phyloP scores from a whole-genome alignment of 2,113 vertebrate genomes.

The Petroica traversi region DNA sequence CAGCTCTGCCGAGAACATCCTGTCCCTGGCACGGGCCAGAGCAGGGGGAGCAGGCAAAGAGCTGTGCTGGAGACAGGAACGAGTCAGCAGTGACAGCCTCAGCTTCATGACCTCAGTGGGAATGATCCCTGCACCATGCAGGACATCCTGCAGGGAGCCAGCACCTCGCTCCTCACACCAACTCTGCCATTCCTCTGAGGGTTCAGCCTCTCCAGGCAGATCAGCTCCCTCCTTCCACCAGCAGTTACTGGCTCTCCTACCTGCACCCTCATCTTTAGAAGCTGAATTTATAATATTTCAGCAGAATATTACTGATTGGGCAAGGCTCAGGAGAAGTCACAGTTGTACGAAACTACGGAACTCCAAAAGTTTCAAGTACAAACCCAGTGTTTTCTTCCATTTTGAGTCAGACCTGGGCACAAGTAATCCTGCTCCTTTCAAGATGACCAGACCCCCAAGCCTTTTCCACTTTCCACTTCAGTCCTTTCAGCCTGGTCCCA shows the following conservation, averaged over 20 bases:
- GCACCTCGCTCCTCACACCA: not conserved
- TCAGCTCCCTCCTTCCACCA: not conserved
- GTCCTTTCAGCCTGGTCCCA: not conserved
- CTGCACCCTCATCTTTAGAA: not conserved
- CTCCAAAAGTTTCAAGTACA: not conserved
- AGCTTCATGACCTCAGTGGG: not conserved
- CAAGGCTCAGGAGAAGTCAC: not conserved
- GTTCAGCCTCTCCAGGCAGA: not conserved
- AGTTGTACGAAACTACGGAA: not conserved
- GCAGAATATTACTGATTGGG: not conserved
- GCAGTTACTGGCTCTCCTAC: not conserved
- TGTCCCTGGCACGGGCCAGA: not conserved
- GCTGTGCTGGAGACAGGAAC: not conserved
- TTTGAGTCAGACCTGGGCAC: not conserved
- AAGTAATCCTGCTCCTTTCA: not conserved
- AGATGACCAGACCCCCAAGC: not conserved
- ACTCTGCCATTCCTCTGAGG: not conserved
- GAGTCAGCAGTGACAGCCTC: no score
- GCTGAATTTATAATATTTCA: not conserved
- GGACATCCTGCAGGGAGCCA: accelerated
- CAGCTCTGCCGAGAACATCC: not conserved
- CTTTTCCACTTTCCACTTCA: not conserved
- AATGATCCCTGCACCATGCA: not conserved
- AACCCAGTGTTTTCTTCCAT: not conserved
- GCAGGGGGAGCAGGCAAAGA: not conserved